A percentile compares a stretch with the other conserved stretches of the same genome.
Evolutionary conservation across 2,888 invertebrate genomes (phyloP).

Genomic region (Taenaris catops): DNA sequence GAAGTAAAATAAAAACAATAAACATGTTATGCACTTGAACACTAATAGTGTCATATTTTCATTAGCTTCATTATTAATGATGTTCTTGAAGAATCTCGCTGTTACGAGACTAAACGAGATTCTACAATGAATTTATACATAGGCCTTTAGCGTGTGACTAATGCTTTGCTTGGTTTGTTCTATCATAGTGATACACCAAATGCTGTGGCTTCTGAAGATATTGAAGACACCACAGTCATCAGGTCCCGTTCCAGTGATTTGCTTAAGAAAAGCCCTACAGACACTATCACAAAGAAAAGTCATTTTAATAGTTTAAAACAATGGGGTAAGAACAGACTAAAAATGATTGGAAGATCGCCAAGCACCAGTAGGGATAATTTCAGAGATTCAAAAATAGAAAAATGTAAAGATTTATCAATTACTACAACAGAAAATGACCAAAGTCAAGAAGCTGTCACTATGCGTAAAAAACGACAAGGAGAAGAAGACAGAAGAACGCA

Average conservation of each 20-base stretch:
- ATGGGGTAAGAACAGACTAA: conserved; percentile 90
- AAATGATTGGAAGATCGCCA: conserved; percentile 84
- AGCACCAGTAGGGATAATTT: conserved; percentile 77
- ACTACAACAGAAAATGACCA: conserved; percentile 76
- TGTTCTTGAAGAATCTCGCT: conserved; percentile 53
- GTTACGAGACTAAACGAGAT: conserved; percentile 67
- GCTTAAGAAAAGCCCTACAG: conserved; percentile 84
- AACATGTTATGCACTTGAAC: conserved; percentile 68
- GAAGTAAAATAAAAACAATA: conserved; percentile 51
- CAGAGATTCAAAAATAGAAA: conserved; percentile 61
- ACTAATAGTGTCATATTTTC: conserved; percentile 74
- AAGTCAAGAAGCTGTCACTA: conserved; percentile 83
- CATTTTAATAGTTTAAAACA: conserved; percentile 91
- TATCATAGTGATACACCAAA: conserved; percentile 76
- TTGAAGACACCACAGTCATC: conserved; percentile 75
- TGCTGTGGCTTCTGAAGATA: conserved; percentile 74
- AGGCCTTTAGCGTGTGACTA: conserved; percentile 79
- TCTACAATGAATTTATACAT: conserved; percentile 54
- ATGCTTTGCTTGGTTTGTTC: conserved; percentile 80
- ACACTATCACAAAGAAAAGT: conserved; percentile 75
- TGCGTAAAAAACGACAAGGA: conserved; percentile 79
- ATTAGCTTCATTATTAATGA: conserved; percentile 73
- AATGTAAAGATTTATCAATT: conserved; percentile 59
- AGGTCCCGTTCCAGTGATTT: conserved; percentile 89
- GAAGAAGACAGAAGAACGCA: conserved; percentile 84